Conservation (phyloP, 2,888 invertebrate species). For the Volucella bombylans region DNA sequence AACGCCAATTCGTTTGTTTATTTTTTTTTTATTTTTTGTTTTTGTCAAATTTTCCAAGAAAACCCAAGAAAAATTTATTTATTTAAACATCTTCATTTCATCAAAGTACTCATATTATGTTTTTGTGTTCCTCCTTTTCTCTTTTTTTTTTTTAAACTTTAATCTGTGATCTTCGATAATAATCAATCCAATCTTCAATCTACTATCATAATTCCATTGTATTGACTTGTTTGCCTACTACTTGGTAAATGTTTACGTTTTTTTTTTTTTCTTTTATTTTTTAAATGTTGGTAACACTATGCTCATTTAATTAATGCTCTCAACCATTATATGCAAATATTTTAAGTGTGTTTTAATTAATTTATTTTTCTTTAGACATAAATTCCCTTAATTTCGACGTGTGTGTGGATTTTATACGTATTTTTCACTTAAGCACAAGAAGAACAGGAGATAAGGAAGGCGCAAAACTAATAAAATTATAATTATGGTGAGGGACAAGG, state of each 20-base stretch:
- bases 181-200: not conserved
- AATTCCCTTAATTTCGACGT: slow-evolving; percentile 64
- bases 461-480: slow-evolving; percentile 18
- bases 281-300: too few species aligned
- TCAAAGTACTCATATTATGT: slow-evolving; percentile 48
- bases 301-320: slow-evolving; percentile 16
- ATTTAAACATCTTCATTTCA: slow-evolving; percentile 56
- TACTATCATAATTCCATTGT: too few species aligned
- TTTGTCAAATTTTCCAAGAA: slow-evolving; percentile 70
- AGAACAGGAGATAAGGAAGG: slow-evolving; percentile 42
- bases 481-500: slow-evolving; percentile 22
- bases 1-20: slow-evolving; percentile 17
- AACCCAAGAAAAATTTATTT: slow-evolving; percentile 71
- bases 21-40: slow-evolving; percentile 13
- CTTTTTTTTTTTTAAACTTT: slow-evolving; percentile 54
- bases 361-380: slow-evolving; percentile 37
- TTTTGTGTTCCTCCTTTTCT: slow-evolving; percentile 57
- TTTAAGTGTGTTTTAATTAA: slow-evolving; percentile 35
- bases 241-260: too few species aligned
- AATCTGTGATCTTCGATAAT: not conserved
- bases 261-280: not conserved
- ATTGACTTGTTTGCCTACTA: too few species aligned
- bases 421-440: slow-evolving; percentile 69
- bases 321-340: slow-evolving; percentile 40
- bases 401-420: slow-evolving; percentile 24